Percentiles rank a stretch among this genome's conserved stretches.
Evolutionary conservation across 2,888 invertebrate genomes (phyloP).

Genomic region (Mesorhabditis sp.): DNA sequence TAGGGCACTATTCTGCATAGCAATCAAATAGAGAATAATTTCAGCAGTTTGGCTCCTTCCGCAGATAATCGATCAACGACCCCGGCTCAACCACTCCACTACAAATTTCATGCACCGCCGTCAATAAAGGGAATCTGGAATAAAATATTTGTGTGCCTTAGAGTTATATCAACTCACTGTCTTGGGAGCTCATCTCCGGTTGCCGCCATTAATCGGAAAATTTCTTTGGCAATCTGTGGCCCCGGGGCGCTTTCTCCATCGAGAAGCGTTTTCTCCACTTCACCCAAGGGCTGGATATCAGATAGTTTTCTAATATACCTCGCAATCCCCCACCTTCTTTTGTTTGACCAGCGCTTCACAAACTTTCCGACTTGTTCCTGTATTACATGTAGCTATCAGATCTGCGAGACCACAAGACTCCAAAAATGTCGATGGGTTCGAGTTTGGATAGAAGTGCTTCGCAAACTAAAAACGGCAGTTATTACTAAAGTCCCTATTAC

Average conservation of each 20-base stretch:
- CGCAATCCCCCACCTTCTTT: slow-evolving; percentile 69
- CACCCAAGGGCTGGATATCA: slow-evolving; percentile 69
- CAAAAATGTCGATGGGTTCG: slow-evolving; percentile 87
- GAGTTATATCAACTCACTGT: background rate
- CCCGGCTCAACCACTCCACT: slow-evolving; percentile 63
- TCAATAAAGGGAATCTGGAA: slow-evolving; percentile 83
- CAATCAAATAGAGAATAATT: too few species aligned
- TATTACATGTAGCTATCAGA: slow-evolving; percentile 95
- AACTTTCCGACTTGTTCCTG: slow-evolving; percentile 88
- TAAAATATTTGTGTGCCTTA: slow-evolving; percentile 14
- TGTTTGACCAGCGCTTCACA: slow-evolving; percentile 90
- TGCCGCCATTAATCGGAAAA: slow-evolving; percentile 74
- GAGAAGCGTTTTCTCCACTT: slow-evolving; percentile 87
- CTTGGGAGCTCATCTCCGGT: background rate
- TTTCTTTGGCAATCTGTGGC: slow-evolving; percentile 93
- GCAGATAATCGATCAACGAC: slow-evolving; percentile 34
- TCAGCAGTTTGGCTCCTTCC: slow-evolving; percentile 29
- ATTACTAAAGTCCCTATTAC: background rate
- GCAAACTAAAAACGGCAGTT: slow-evolving; percentile 77
- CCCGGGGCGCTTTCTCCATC: slow-evolving; percentile 98
- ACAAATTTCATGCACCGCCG: slow-evolving; percentile 90
- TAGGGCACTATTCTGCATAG: too few species aligned
- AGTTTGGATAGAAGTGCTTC: slow-evolving; percentile 82
- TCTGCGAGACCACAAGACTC: slow-evolving; percentile 98
- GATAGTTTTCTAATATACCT: background rate